Conservation (phyloP, 2,888 invertebrate genomes). For the Calameuta pallipes region DNA sequence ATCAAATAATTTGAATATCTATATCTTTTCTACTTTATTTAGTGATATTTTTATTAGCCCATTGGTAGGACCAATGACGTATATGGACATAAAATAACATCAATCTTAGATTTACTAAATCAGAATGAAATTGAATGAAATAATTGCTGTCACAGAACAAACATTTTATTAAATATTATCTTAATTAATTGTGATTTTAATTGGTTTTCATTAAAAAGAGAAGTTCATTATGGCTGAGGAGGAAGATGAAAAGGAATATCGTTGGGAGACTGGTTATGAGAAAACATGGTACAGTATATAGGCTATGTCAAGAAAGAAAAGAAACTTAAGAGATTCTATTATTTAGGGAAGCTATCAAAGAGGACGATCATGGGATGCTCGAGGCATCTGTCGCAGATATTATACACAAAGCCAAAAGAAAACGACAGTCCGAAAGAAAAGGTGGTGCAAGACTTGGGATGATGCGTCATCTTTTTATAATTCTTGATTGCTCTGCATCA, state of each 20-base stretch:
- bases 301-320: slow-evolving; percentile 9
- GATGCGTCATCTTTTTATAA: slow-evolving; percentile 96
- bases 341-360: slow-evolving; percentile 92
- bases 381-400: slow-evolving; percentile 92
- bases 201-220: not conserved
- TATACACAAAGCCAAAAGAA: slow-evolving; percentile 88
- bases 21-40: not conserved
- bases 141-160: not conserved
- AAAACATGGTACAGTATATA: slow-evolving; percentile 83
- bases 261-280: slow-evolving; percentile 96
- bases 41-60: not conserved
- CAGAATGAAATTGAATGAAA: not conserved
- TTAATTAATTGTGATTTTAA: not conserved
- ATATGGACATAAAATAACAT: not conserved
- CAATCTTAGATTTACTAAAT: not conserved
- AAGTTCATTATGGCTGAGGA: slow-evolving; percentile 75
- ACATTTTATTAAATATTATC: not conserved
- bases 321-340: slow-evolving; percentile 24
- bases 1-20: not conserved
- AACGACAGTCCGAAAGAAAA: slow-evolving; percentile 77
- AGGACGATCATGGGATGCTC: slow-evolving; percentile 93
- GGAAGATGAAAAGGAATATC: slow-evolving; percentile 88
- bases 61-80: not conserved
- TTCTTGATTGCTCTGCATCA: slow-evolving; percentile 93
- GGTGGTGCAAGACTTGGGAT: slow-evolving; percentile 92